Evolutionary conservation across 2,888 invertebrate species (phyloP), one percentile per base, ranked within the genome.

Genomic region (Caenorhabditis angaria): DNA sequence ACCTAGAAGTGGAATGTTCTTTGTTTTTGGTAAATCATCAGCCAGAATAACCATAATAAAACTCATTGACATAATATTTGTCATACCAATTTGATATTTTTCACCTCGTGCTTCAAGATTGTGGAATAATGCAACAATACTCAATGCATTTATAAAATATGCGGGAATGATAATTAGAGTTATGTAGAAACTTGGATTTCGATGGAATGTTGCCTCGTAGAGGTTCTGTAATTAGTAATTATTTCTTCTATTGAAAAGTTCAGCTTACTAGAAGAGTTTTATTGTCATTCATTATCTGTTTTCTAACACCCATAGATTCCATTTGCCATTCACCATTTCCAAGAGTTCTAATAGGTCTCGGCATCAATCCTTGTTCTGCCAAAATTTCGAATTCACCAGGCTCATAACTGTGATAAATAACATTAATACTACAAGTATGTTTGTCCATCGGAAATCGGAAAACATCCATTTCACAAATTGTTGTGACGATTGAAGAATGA

Each of bases 11-110:
- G 50, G 50, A 6, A 50, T 24, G 6, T 18, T 50, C n/a, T 24
- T 50, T 20, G 50, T 50, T 22, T 50, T 50, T 4, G 50, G 50
- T 4, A 50, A 22, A 50, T 50, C 50, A 4, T 50, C 50, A 20
- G 50, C 20, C 10, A 50, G 24, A 22, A 50, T 50, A 4, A 22
- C 24, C 22, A 50, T 20, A 50, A 50, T 50, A 50, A 50, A 50
- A 50, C 50, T 50, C 50, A 50, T 50, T n/a, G 50, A 50, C 50
- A 50, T 50, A 50, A 50, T 50, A 22, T 50, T 50, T 8, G 50
- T 50, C 50, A 50, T 18, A 6, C 50, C 50, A 22, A 50, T 50
- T 24, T 20, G 24, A 50, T 50, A 50, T 24, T 50, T 50, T 24
- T 50, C 50, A 3, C 5, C 50, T 12, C n/a, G 10, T 3, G n/a